Evolutionary conservation across 2,888 invertebrate genomes (phyloP), one percentile per base, ranked within the genome.

Genomic region (Luperina testacea): DNA sequence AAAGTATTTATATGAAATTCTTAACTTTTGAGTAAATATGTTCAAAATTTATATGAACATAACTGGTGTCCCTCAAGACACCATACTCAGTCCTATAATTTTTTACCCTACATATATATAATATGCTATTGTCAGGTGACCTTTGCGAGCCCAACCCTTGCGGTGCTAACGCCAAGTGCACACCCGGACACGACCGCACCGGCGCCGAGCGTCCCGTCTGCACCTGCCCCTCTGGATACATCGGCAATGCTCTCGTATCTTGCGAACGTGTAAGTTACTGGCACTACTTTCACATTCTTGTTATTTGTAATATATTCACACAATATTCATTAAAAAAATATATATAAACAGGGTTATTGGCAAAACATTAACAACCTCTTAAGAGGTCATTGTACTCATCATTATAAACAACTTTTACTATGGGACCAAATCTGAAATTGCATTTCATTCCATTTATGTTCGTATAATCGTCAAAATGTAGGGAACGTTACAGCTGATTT

Each of bases 131-230:
- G n/a, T 51, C 53, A 98, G 98, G 97, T 92, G 99, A 99, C 91
- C 97, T 99, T 7, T 99, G 99, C 92, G 97, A 97, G 86, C 99
- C 98, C 0, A 99, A 98, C 95, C 99, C 98, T n/a, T 99, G 99
- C 88, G 99, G 99, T 64, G 95, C 95, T 24, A 98, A 98, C 91
- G 98, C 98, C 3, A 97, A 98, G 82, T 99, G 99, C 91, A 97
- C 98, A 32, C 98, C 99, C 0, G 99, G 99, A 6, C 98, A 98
- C 92, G 99, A 99, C 93, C 98, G 98, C 81, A 97, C 98, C 11
- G 98, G 98, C 67, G 97, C 98, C 76, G 98, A 99, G 90, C 97
- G 99, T 9, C 98, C 99, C 11, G 98, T 99, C 68, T 99, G 99
- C 92, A 98, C 98, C 17, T 99, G 99, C 91, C 97, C 98, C 24